These are phyloP conservation scores for Alviniconcha strummeri DNA, from an alignment of 2,888 invertebrate genomes.

Conservation along the genomic window DNA sequence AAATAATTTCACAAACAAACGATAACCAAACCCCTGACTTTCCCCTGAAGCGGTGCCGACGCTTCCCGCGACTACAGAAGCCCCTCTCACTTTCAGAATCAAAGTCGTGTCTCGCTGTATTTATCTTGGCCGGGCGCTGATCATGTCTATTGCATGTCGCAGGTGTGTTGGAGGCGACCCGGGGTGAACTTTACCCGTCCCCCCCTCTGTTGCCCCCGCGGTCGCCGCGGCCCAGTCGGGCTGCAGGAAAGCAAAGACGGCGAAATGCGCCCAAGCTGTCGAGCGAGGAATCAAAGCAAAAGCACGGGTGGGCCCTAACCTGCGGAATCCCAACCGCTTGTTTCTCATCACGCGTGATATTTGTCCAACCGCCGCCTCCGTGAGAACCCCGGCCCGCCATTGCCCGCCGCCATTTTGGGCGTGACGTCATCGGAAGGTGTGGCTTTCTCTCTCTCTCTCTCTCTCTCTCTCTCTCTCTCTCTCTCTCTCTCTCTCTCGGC, in stretches of 20 bases:
- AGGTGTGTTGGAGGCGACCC: neutral
- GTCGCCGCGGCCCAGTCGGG: neutral
- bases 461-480: neutral
- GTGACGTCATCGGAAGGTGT: too few species aligned
- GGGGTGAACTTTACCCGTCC: neutral
- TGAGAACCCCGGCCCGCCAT: neutral
- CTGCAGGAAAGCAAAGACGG: conserved; percentile 13
- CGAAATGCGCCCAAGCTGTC: conserved; percentile 26
- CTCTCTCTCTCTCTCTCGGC: neutral
- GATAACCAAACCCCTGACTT: too few species aligned
- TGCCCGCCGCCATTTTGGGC: neutral
- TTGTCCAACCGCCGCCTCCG: conserved; percentile 22
- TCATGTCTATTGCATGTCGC: neutral
- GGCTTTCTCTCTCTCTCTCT: neutral
- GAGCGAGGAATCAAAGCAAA: conserved; percentile 24
- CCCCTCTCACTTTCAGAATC: too few species aligned
- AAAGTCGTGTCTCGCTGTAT: neutral
- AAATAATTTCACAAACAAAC: too few species aligned
- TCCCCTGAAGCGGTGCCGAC: too few species aligned
- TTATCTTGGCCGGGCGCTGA: neutral
- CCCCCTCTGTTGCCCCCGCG: neutral
- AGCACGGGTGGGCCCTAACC: conserved; percentile 28
- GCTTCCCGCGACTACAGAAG: too few species aligned
- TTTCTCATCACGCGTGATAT: conserved; percentile 28
- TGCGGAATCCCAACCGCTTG: conserved; percentile 15